Percentiles rank a stretch among this genome's conserved stretches.
These are phyloP conservation scores for Edolisoma coerulescens DNA, from an alignment of 2,113 vertebrate genomes.

Conservation along the genomic window DNA sequence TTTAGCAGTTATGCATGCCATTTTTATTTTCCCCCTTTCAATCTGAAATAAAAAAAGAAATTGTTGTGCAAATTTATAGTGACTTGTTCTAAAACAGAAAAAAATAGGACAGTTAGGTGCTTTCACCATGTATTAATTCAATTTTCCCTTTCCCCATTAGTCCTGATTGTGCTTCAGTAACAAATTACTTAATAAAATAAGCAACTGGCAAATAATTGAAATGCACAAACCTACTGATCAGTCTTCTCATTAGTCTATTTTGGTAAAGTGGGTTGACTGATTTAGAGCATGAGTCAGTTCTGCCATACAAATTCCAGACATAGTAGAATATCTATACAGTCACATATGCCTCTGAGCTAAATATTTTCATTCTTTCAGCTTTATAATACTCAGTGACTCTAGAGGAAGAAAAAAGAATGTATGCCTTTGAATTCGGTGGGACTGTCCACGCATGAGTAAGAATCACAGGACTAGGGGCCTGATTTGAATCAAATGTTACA, in stretches of 20 bases:
- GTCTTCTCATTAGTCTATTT: conserved; percentile 36
- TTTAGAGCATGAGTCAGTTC: conserved; percentile 33
- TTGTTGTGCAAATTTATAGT: neutral
- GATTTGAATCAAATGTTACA: neutral
- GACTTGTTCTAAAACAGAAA: neutral
- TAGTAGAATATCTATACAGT: neutral
- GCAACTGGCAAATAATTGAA: conserved; percentile 14
- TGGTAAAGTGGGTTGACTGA: conserved; percentile 17
- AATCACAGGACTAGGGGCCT: neutral
- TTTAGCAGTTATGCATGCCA: neutral
- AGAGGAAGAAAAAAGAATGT: neutral
- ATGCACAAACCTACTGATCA: conserved; percentile 1
- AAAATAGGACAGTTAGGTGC: neutral
- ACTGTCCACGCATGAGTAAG: neutral
- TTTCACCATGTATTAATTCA: neutral
- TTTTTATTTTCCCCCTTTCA: neutral
- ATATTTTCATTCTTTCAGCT: conserved; percentile 20
- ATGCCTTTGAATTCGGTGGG: neutral
- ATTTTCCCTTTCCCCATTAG: neutral
- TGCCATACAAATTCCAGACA: neutral
- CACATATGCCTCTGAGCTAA: conserved; percentile 15
- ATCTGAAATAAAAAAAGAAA: neutral
- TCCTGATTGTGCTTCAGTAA: neutral
- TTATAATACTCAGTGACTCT: neutral
- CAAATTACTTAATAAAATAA: conserved; percentile 43